phyloP scores from a whole-genome alignment of 2,888 invertebrate genomes.

The Trichopoda pennipes region DNA sequence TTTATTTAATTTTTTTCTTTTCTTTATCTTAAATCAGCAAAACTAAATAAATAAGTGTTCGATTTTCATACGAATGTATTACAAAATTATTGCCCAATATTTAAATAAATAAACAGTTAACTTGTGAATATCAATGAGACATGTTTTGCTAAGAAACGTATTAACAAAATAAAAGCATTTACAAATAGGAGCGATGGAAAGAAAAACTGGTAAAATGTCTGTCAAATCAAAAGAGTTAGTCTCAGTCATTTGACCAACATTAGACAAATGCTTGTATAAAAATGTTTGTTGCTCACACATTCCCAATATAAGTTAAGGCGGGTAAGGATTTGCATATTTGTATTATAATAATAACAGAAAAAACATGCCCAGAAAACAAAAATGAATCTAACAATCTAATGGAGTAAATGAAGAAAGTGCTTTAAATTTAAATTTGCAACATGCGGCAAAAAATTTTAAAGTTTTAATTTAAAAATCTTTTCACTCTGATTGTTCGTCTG shows the following conservation, averaged over 20 bases:
- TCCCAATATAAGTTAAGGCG: not conserved
- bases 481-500: too few species aligned
- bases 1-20: not conserved
- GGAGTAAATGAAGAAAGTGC: too few species aligned
- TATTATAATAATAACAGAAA: not conserved
- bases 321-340: slow-evolving; percentile 17
- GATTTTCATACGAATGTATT: slow-evolving; percentile 12
- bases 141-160: not conserved
- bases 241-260: slow-evolving; percentile 56
- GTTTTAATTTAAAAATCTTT: too few species aligned
- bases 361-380: not conserved
- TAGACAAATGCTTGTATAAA: slow-evolving; percentile 59
- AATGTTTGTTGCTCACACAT: slow-evolving; percentile 7
- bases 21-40: slow-evolving; percentile 5
- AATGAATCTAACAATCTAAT: too few species aligned
- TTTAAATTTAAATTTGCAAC: too few species aligned
- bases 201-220: slow-evolving; percentile 14
- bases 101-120: slow-evolving; percentile 63
- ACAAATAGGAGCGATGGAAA: not conserved
- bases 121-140: slow-evolving; percentile 47
- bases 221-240: slow-evolving; percentile 58
- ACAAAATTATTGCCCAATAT: slow-evolving; percentile 36
- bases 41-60: not conserved
- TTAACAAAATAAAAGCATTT: slow-evolving; percentile 12
- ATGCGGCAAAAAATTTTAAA: too few species aligned